Evolutionary conservation across 2,797 vertebrate genomes (phyloP).

Genomic region (Psittacula echo): DNA sequence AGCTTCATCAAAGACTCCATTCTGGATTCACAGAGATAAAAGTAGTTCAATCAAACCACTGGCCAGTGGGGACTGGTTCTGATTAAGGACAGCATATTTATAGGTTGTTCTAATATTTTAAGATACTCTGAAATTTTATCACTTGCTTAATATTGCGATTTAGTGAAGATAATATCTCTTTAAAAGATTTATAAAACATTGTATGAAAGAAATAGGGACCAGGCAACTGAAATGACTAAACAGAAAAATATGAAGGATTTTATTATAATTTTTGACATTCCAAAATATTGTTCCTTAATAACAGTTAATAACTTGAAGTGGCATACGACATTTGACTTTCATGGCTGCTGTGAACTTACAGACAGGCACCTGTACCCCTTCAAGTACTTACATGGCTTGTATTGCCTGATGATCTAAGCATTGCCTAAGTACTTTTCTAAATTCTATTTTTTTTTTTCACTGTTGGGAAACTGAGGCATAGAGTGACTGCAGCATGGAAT

Average conservation of each 20-base stretch:
- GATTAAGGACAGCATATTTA: background rate
- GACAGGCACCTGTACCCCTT: background rate
- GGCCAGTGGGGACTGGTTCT: background rate
- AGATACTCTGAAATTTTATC: background rate
- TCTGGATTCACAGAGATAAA: conserved; percentile 12
- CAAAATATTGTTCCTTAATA: background rate
- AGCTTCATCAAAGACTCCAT: conserved; percentile 7
- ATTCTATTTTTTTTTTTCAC: background rate
- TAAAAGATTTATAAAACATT: background rate
- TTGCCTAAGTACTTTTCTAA: background rate
- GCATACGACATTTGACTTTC: background rate
- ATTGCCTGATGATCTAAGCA: background rate
- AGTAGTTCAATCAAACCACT: conserved; percentile 21
- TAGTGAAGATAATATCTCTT: background rate
- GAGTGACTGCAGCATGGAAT: background rate
- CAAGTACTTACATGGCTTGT: background rate
- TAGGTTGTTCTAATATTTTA: background rate
- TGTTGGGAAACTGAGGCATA: background rate
- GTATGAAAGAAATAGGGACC: background rate
- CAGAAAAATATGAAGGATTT: background rate
- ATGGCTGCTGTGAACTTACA: background rate
- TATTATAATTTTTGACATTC: background rate
- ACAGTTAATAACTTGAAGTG: background rate
- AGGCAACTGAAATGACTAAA: background rate
- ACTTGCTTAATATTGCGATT: background rate